A percentile compares a stretch with the other conserved stretches of the same genome.
Evolutionary conservation across 2,888 invertebrate genomes (phyloP).

Genomic region (Drosophila kanekoi): DNA sequence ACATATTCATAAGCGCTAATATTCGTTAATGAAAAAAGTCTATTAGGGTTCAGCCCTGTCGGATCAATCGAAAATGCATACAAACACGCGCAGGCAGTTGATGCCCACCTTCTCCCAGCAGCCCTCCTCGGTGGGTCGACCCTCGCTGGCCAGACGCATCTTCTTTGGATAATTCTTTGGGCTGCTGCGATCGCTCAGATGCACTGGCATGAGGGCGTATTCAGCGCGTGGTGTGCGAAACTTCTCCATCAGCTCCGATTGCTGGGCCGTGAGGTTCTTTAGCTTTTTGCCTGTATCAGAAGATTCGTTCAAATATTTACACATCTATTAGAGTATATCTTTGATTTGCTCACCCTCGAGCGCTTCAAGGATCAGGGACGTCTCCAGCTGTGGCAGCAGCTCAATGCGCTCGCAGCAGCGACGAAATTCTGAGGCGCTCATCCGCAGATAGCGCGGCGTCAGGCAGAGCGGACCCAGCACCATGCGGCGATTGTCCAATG

Average conservation of each 20-base stretch:
- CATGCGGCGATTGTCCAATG: conserved; percentile 83
- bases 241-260: conserved; percentile 82
- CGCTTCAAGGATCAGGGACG: conserved; percentile 80
- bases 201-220: conserved; percentile 84
- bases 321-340: too few relatives aligned
- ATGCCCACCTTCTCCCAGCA: conserved; percentile 84
- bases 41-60: conserved; percentile 55
- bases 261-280: conserved; percentile 83
- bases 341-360: conserved; percentile 75
- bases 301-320: too few relatives aligned
- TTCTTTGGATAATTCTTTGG: conserved; percentile 85
- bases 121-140: conserved; percentile 78
- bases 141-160: conserved; percentile 83
- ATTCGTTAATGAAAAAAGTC: conserved; percentile 78
- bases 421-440: conserved; percentile 81
- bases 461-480: conserved; percentile 84
- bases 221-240: conserved; percentile 84
- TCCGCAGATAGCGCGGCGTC: conserved; percentile 83
- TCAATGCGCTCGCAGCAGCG: conserved; percentile 84
- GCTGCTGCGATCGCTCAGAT: conserved; percentile 84
- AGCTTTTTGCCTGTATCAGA: conserved; percentile 77
- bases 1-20: conserved; percentile 74
- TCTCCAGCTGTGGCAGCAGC: conserved; percentile 82
- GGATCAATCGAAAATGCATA: conserved; percentile 85
- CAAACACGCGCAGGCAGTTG: conserved; percentile 84